phyloP scores from a whole-genome alignment of 2,113 vertebrate species.

The Corydoras maculifer region DNA sequence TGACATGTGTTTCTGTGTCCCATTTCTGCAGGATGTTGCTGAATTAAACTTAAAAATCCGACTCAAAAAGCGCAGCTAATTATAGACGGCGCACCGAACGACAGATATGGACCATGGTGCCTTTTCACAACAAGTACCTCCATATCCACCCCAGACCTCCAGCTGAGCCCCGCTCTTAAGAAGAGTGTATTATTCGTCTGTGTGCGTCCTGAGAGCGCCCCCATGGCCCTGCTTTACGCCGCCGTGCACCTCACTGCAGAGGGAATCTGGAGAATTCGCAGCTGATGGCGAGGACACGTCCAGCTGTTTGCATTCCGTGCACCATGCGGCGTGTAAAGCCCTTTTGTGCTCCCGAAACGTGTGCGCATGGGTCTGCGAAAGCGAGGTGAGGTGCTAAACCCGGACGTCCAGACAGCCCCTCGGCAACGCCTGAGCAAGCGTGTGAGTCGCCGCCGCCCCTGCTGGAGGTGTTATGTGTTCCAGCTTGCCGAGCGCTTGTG shows the following conservation, averaged over 20 bases:
- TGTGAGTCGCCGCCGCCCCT: background rate
- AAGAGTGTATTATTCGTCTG: background rate
- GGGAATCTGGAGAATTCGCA: constrained; percentile 26
- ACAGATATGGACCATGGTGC: background rate
- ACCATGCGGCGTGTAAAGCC: constrained; percentile 45
- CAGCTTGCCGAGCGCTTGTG: constrained; percentile 4
- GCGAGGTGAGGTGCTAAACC: constrained; percentile 31
- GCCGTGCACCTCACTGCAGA: constrained; percentile 24
- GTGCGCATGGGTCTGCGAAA: constrained; percentile 35
- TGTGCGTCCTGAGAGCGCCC: background rate
- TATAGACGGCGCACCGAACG: background rate
- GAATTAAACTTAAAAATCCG: too few species aligned
- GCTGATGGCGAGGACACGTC: constrained; percentile 22
- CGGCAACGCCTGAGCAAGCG: constrained; percentile 22
- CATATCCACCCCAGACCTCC: background rate
- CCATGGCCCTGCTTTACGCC: background rate
- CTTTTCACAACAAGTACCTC: background rate
- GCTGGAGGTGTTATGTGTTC: constrained; percentile 12
- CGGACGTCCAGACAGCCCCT: background rate
- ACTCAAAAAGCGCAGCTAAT: background rate
- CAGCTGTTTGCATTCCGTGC: constrained; percentile 57
- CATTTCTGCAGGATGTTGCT: too few species aligned
- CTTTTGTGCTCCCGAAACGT: constrained; percentile 43
- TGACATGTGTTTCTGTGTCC: too few species aligned
- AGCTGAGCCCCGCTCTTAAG: background rate